These are phyloP conservation scores for Tipula unca DNA, from an alignment of 2,888 invertebrate genomes.

Conservation along the genomic window DNA sequence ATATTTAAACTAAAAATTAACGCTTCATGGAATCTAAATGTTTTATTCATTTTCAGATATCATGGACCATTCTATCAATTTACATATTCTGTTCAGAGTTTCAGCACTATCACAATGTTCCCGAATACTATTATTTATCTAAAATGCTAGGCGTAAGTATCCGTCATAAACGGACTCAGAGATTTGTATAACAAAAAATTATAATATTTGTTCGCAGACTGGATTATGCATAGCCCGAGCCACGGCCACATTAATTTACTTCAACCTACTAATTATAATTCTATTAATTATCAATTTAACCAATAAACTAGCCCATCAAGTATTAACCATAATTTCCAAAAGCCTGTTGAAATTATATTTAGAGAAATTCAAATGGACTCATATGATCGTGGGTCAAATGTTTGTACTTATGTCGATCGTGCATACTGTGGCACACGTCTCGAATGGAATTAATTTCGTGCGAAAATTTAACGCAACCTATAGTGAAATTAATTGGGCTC, in stretches of 20 bases:
- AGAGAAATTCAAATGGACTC: background rate
- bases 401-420: background rate
- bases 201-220: background rate
- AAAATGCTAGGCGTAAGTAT: background rate
- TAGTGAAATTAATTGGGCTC: background rate
- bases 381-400: background rate
- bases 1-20: no score
- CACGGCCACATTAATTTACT: background rate
- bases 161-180: background rate
- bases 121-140: background rate
- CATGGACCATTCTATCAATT: background rate
- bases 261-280: background rate
- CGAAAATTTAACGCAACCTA: background rate
- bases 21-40: no score
- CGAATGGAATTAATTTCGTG: background rate
- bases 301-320: background rate
- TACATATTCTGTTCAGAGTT: background rate
- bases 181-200: background rate
- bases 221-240: background rate
- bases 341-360: background rate
- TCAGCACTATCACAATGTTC: background rate
- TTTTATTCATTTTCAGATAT: background rate
- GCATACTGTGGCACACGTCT: background rate
- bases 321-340: background rate
- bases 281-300: background rate